Evolutionary conservation across 2,888 invertebrate species (phyloP).

Genomic region (Sarcophaga carnaria): DNA sequence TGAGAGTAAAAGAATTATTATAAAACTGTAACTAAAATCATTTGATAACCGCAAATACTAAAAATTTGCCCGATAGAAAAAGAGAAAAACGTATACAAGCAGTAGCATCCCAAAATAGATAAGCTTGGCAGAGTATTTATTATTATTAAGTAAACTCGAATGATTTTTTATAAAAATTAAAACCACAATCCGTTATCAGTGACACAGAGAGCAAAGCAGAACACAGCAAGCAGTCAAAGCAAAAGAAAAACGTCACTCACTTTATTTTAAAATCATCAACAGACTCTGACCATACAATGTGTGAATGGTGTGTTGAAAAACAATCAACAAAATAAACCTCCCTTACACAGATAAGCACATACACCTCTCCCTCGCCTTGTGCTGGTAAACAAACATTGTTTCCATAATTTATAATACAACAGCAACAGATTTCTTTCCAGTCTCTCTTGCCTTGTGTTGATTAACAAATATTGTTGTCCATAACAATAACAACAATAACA

Average conservation of each 20-base stretch:
- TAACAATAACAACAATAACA: too few relatives aligned
- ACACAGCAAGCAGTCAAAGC: too few relatives aligned
- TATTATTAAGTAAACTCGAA: constrained; percentile 4
- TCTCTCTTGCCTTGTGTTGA: too few relatives aligned
- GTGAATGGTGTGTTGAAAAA: too few relatives aligned
- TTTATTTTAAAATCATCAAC: background rate
- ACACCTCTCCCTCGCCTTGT: too few relatives aligned
- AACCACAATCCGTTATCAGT: constrained; percentile 59
- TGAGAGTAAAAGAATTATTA: background rate
- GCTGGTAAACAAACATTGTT: too few relatives aligned
- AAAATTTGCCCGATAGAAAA: constrained; percentile 11
- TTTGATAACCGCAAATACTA: constrained; percentile 19
- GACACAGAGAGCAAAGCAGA: background rate
- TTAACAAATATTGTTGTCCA: too few relatives aligned
- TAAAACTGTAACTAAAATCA: background rate
- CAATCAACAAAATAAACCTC: too few relatives aligned
- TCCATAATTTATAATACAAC: too few relatives aligned
- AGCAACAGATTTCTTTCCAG: too few relatives aligned
- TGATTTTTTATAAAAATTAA: constrained; percentile 12
- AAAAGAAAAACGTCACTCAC: constrained; percentile 34
- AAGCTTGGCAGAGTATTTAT: constrained; percentile 27
- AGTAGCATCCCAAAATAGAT: constrained; percentile 44
- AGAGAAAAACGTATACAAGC: background rate
- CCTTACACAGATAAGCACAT: too few relatives aligned
- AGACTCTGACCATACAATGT: too few relatives aligned